Base-by-base conservation (phyloP, 2,797 vertebrate genomes). In the Peromyscus aztecus region DNA sequence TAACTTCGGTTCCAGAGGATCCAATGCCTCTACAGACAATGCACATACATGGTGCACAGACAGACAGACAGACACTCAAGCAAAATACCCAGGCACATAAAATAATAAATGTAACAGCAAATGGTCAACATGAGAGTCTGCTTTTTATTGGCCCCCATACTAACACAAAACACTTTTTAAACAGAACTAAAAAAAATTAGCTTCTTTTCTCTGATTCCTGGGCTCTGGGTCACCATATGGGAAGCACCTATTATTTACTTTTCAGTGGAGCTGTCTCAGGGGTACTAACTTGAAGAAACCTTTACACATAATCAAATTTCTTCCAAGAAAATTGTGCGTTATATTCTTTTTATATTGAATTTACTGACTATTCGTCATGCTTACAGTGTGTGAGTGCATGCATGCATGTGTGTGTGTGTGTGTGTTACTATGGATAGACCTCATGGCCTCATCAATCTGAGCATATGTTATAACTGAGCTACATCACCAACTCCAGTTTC, bases 161-260 rank as follows among this genome's bases (percentile, higher is more conserved):
- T 94, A 82, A 94, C n/a, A 71, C 63, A 76, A 95, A 88, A 63
- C 31, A 85, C 8, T 77, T 73, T 95, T 88, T 59, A 78, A 95
- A 84, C 6, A 80, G 59, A 81, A 69, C 77, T 49, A 31, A 49
- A 59, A 13, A 37, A 55, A 31, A 2, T 89, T 86, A 84, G 43
- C 19, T 63, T 90, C 1, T 23, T 86, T 94, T 65, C 84, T 94
- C n/a, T 63, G 24, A 71, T 49, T 87, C 27, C 0, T 85, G 5
- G 63, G 52, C 95, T 93, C 87, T 95, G 23, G 63, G 37, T 95
- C 61, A 63, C 71, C 84, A 49, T 37, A 77, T 57, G 91, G 77
- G 57, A 89, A 94, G 94, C 17, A 59, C 14, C n/a, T 43, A 49
- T 11, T 9, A 87, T 73, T 92, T 81, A 29, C 73, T 77, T 65